A percentile compares a stretch with the other conserved stretches of the same genome.
phyloP scores from a whole-genome alignment of 2,888 invertebrate genomes.

The Apamea crenata region DNA sequence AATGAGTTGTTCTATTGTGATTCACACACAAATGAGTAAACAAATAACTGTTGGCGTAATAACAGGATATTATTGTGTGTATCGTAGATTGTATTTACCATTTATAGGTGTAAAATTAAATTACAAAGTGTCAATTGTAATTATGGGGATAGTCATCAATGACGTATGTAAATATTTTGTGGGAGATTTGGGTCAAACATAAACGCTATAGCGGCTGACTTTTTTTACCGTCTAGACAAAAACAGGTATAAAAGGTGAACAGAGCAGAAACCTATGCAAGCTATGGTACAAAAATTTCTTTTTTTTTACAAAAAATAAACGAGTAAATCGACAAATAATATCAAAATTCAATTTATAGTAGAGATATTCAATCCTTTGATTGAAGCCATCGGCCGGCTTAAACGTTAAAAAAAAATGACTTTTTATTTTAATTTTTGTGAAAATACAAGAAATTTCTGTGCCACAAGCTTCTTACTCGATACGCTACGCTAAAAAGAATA shows the following conservation, averaged over 20 bases:
- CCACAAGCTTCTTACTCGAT: neutral
- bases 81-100: too few species aligned
- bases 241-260: too few species aligned
- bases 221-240: too few species aligned
- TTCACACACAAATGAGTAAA: constrained; percentile 34
- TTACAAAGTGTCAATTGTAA: neutral
- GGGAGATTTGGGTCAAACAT: neutral
- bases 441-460: too few species aligned
- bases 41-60: neutral
- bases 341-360: neutral
- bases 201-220: too few species aligned
- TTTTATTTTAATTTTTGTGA: too few species aligned
- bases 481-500: neutral
- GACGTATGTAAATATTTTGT: neutral
- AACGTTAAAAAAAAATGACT: too few species aligned
- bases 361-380: neutral
- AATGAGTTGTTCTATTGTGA: constrained; percentile 7
- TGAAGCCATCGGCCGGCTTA: neutral
- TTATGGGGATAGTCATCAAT: neutral
- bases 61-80: constrained; percentile 28
- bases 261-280: too few species aligned
- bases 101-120: constrained; percentile 1
- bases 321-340: neutral
- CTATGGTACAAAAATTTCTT: too few species aligned
- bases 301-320: neutral